Evolutionary conservation across 2,797 vertebrate species (phyloP).

Genomic region (Syndactyla subalaris): DNA sequence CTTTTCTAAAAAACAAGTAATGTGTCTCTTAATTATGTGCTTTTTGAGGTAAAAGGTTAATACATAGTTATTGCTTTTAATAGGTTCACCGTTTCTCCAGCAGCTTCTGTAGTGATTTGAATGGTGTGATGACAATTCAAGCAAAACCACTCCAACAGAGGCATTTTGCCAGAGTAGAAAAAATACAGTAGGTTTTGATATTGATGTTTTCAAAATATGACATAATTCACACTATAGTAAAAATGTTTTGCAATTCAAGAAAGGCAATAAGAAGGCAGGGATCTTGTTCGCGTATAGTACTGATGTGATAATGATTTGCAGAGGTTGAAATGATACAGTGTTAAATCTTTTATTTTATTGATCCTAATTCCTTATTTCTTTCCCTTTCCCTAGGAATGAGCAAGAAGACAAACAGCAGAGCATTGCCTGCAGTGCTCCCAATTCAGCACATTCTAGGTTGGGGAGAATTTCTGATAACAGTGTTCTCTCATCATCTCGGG

Average conservation of each 20-base stretch:
- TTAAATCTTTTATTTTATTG: not conserved
- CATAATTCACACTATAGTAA: not conserved
- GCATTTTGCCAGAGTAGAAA: constrained; percentile 70
- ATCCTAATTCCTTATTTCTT: not conserved
- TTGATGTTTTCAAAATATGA: not conserved
- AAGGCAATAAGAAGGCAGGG: not conserved
- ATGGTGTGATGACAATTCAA: constrained; percentile 87
- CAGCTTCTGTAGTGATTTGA: constrained; percentile 77
- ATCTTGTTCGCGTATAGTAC: not conserved
- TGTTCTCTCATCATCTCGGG: constrained; percentile 55
- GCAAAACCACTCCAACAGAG: constrained; percentile 86
- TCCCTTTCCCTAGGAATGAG: constrained; percentile 69
- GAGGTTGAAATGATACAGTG: not conserved
- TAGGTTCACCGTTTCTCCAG: constrained; percentile 75
- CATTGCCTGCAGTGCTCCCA: not conserved
- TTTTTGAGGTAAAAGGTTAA: not conserved
- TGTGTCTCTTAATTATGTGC: not conserved
- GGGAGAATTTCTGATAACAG: constrained; percentile 50
- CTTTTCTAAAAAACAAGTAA: not conserved
- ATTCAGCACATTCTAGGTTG: constrained; percentile 24
- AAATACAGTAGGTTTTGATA: constrained; percentile 74
- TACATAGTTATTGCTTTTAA: not conserved
- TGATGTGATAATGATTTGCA: not conserved
- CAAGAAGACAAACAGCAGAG: constrained; percentile 70
- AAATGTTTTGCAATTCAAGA: not conserved